Base-by-base conservation (phyloP, 2,113 vertebrate species). In the Prinia subflava region DNA sequence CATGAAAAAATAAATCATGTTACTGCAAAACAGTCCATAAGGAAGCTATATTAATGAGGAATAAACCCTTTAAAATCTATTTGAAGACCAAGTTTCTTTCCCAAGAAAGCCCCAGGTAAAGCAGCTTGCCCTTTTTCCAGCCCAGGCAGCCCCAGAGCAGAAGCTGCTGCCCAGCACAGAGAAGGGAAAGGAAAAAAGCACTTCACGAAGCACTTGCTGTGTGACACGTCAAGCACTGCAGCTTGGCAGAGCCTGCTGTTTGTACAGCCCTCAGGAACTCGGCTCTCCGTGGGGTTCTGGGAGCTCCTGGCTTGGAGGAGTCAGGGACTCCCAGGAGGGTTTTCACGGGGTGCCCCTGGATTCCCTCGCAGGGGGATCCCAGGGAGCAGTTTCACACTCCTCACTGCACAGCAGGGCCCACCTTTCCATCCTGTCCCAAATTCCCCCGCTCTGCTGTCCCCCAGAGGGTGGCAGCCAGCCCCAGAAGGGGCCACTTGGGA, bases 221-320 rank as follows among this genome's bases (percentile, higher is more conserved):
- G 1, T 1, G 25, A n/a, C 56, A 0, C 1, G 14, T 20, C 33
- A 27, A 76, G 46, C 53, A 33, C 4, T 57, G 78, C 49, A 44
- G 15, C 7, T 49, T 69, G 87, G 84, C 69, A 70, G 30, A 64
- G 60, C 0, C 0, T 49, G 28, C 1, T 67, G 80, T 87, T 78
- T 75, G 73, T 14, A 9, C 60, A 84, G 57, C 41, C 39, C 53
- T 47, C 55, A 17, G 77, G 56, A 87, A 42, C 42, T 42, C 37
- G 15, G 56, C 49, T 79, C 46, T n/a, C 59, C 0, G 0, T 1
- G 12, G 39, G 39, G 25, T 7, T 80, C 67, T 59, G 39, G 52
- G 24, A 77, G 50, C 79, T 83, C 55, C 80, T 35, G n/a, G 2
- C 70, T 16, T 16, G 21, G 12, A 37, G 53, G 24, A 83, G 68